Percentiles rank a stretch among this genome's conserved stretches.
Evolutionary conservation across 2,797 vertebrate genomes (phyloP).

Genomic region (Sebastes taczanowskii): DNA sequence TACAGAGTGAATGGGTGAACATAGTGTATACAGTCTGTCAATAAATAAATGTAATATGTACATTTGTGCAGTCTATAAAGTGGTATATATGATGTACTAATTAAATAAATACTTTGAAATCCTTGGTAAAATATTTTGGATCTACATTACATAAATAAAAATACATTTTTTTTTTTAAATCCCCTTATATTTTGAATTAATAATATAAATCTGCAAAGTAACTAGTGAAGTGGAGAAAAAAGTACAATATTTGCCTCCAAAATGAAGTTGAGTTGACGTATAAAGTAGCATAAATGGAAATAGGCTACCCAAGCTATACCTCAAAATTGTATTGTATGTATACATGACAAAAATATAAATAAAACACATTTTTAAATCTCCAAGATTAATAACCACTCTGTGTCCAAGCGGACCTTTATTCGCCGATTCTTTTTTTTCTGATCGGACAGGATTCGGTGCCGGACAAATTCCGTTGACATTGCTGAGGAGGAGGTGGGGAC

Average conservation of each 20-base stretch:
- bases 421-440: slow-evolving; percentile 7
- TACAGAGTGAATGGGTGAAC: no score
- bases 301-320: no score
- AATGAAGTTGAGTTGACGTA: no score
- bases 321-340: no score
- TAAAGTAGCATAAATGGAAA: no score
- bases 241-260: not conserved
- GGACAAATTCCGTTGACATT: slow-evolving; percentile 82
- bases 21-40: no score
- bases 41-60: no score
- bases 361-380: not conserved
- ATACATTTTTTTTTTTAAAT: accelerated
- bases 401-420: slow-evolving; percentile 11
- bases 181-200: not conserved
- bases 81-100: accelerated
- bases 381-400: not conserved
- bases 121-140: no score
- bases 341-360: not conserved
- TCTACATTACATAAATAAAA: no score
- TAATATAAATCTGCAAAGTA: not conserved
- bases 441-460: slow-evolving; percentile 41
- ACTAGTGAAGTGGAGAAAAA: not conserved
- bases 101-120: no score
- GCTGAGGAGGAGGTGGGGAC: slow-evolving; percentile 51
- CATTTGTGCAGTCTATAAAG: accelerated